These are phyloP conservation scores for Zosterops japonicus DNA, from an alignment of 2,113 vertebrate species.

Conservation along the genomic window DNA sequence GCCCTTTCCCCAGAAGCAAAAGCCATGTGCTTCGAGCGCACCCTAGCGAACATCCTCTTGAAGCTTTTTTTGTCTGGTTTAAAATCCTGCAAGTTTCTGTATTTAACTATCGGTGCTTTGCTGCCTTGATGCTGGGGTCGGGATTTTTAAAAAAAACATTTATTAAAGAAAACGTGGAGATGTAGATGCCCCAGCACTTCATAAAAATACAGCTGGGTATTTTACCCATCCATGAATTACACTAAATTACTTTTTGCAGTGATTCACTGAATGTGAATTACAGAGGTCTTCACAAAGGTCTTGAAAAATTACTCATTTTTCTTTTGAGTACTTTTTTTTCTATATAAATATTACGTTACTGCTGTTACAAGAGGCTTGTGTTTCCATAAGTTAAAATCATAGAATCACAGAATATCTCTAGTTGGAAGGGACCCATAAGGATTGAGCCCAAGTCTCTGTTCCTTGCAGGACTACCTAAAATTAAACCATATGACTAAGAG, in stretches of 20 bases:
- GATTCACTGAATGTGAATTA: background rate
- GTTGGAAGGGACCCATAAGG: background rate
- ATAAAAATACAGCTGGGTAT: background rate
- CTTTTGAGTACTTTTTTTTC: background rate
- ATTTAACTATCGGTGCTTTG: background rate
- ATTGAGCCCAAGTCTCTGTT: background rate
- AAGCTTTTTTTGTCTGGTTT: background rate
- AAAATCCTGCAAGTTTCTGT: background rate
- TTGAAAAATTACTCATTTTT: background rate
- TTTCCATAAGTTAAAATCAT: background rate
- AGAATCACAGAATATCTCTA: background rate
- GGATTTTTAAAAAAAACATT: background rate
- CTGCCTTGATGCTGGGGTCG: background rate
- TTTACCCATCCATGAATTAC: background rate
- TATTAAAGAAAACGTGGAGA: background rate
- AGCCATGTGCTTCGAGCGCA: background rate
- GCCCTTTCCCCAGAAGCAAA: fast-evolving
- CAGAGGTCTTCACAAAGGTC: background rate
- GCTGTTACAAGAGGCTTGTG: background rate
- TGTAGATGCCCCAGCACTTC: background rate
- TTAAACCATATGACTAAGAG: background rate
- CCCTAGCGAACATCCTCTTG: background rate
- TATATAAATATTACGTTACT: background rate
- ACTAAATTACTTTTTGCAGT: background rate
- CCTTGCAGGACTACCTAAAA: background rate